Evolutionary conservation across 1,140 invertebrate genomes (phyloP).

Genomic region (Penaeus vannamei): DNA sequence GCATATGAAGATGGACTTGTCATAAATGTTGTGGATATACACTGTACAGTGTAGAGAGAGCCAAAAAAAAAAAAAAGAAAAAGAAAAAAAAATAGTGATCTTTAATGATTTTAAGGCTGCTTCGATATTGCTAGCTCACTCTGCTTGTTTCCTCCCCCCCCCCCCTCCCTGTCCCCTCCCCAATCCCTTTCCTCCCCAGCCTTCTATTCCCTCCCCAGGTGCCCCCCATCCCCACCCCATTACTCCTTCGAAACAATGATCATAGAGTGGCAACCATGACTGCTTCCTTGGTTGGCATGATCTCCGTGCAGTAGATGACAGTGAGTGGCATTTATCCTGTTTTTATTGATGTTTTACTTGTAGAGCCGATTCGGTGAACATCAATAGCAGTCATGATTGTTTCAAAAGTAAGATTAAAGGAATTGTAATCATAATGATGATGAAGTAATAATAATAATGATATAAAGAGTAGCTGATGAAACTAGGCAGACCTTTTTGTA

Average conservation of each 20-base stretch:
- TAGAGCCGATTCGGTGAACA: background rate
- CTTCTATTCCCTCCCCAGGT: too few relatives aligned
- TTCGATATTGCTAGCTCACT: slow-evolving; percentile 52
- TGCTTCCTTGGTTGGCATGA: slow-evolving; percentile 44
- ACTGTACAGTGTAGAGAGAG: slow-evolving; percentile 41
- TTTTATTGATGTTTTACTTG: slow-evolving; percentile 48
- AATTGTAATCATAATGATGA: slow-evolving; percentile 23
- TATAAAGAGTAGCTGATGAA: slow-evolving; percentile 1
- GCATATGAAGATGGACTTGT: slow-evolving; percentile 39
- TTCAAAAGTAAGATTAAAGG: background rate
- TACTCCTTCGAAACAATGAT: too few relatives aligned
- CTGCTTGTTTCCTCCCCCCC: slow-evolving; percentile 43
- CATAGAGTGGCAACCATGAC: slow-evolving; percentile 32
- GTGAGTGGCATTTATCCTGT: slow-evolving; percentile 20
- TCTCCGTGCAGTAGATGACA: slow-evolving; percentile 43
- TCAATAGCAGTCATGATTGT: slow-evolving; percentile 5
- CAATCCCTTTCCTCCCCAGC: too few relatives aligned
- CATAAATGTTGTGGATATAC: slow-evolving; percentile 58
- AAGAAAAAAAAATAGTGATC: background rate
- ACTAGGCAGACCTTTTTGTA: slow-evolving; percentile 40
- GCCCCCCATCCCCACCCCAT: background rate
- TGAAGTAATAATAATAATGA: too few relatives aligned
- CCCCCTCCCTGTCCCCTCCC: background rate
- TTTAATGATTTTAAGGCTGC: slow-evolving; percentile 49
- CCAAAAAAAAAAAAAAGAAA: slow-evolving; percentile 14